A percentile compares a stretch with the other conserved stretches of the same genome.
Evolutionary conservation across 2,113 vertebrate genomes (phyloP).

Genomic region (Microcebus jonahi): DNA sequence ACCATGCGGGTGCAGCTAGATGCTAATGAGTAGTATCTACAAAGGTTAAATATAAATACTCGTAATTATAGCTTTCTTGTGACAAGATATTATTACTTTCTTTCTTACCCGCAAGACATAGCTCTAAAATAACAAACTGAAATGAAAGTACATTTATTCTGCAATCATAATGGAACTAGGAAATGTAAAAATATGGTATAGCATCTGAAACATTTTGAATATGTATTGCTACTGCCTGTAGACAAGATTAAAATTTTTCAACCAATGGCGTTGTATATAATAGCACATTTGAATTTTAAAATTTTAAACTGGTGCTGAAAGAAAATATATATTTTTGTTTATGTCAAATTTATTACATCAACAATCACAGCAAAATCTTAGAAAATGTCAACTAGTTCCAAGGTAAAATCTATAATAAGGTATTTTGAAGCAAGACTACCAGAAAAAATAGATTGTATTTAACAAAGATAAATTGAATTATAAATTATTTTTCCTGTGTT

Average conservation of each 20-base stretch:
- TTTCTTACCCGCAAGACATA: slow-evolving; percentile 72
- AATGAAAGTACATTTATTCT: slow-evolving; percentile 79
- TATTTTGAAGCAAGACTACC: background rate
- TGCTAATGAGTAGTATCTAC: slow-evolving; percentile 79
- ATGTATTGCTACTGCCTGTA: slow-evolving; percentile 47
- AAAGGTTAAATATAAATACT: slow-evolving; percentile 86
- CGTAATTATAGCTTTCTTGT: slow-evolving; percentile 82
- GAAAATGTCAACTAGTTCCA: background rate
- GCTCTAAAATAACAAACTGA: slow-evolving; percentile 75
- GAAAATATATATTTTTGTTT: slow-evolving; percentile 52
- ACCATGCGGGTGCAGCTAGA: slow-evolving; percentile 65
- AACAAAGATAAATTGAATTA: background rate
- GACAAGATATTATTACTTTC: slow-evolving; percentile 81
- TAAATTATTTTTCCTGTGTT: background rate
- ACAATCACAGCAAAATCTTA: background rate
- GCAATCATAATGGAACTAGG: slow-evolving; percentile 67
- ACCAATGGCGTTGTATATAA: background rate
- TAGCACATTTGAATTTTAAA: slow-evolving; percentile 43
- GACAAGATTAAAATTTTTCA: background rate
- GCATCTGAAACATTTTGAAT: slow-evolving; percentile 67
- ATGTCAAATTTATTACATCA: slow-evolving; percentile 54
- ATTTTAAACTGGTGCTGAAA: slow-evolving; percentile 47
- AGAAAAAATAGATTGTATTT: background rate
- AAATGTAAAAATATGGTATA: slow-evolving; percentile 63
- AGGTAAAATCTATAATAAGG: background rate